A percentile compares a stretch with the other conserved stretches of the same genome.
phyloP scores from a whole-genome alignment of 2,797 vertebrate species.

The Arctocebus calabarensis region DNA sequence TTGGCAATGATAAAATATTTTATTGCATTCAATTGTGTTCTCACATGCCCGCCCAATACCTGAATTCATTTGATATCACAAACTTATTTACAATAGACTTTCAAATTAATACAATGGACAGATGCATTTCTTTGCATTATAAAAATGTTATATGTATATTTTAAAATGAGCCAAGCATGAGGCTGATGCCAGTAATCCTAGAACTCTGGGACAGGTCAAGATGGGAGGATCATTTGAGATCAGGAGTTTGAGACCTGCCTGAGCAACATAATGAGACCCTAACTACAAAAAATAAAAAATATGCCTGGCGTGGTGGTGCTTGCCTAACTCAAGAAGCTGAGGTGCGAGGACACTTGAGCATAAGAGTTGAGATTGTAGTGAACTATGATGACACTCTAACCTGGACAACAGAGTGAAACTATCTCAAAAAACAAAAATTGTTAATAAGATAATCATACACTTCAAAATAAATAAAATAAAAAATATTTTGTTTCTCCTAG shows the following conservation, averaged over 20 bases:
- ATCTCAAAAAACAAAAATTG: neutral
- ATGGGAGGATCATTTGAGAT: neutral
- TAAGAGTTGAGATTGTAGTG: neutral
- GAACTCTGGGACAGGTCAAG: neutral
- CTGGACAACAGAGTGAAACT: neutral
- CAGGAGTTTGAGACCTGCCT: neutral
- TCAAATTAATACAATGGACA: neutral
- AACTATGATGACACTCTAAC: neutral
- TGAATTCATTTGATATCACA: constrained; percentile 1
- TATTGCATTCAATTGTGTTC: neutral
- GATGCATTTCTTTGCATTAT: neutral
- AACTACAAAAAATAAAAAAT: neutral
- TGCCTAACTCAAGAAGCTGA: neutral
- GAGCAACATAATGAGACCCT: neutral
- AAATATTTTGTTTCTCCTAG: neutral
- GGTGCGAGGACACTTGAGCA: neutral
- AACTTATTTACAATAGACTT: neutral
- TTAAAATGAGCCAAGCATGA: neutral
- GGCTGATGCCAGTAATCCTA: neutral
- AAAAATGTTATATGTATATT: constrained; percentile 26
- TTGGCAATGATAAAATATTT: neutral
- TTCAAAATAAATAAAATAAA: neutral
- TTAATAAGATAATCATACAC: neutral
- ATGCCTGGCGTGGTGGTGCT: neutral
- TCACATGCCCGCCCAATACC: neutral